Base-by-base conservation (phyloP, 2,888 invertebrate genomes). In the Drosophila hawaiiensis region DNA sequence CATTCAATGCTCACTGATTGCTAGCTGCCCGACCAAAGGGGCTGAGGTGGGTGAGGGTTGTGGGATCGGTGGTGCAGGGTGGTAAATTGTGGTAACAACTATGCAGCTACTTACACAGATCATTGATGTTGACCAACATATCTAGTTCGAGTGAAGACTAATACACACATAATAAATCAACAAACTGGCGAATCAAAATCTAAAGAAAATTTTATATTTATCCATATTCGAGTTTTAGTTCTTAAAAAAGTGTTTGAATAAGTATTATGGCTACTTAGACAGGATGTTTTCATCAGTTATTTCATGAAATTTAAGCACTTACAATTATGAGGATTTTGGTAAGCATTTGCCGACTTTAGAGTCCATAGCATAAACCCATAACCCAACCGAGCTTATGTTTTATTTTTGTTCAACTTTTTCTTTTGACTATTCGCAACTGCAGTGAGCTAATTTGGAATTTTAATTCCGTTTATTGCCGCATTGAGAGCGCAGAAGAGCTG, bases 391-490 rank as follows among this genome's bases (percentile, higher is more conserved):
- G 14, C 14, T 41, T n/a, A 12, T 50, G n/a, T 39, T 33, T 28
- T 60, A 54, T 35, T 54, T 54, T 25, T 31, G 9, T 29, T 60
- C 61, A 56, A 54, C 9, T 50, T 54, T 54, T 52, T 52, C 19
- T 50, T 67, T 62, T 70, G 59, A 54, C 22, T 47, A 28, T 53
- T 65, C 62, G 65, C 71, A 76, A 83, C 85, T 90, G 86, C 86
- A 83, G 62, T 74, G 66, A 69, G 79, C 89, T 89, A 89, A 90
- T 86, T 90, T 83, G 71, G 66, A 73, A 74, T 81, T 89, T 86
- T 86, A 90, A 86, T 90, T 86, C 76, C 56, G 74, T 75, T 89
- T 86, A 86, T 89, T 90, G 86, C 89, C 91, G 86, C 91, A 86
- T 85, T 74, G 83, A 68, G 67, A 52, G 70, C 66, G 73, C 60